phyloP scores from a whole-genome alignment of 2,113 vertebrate genomes.

The Rhinolophus sinicus region DNA sequence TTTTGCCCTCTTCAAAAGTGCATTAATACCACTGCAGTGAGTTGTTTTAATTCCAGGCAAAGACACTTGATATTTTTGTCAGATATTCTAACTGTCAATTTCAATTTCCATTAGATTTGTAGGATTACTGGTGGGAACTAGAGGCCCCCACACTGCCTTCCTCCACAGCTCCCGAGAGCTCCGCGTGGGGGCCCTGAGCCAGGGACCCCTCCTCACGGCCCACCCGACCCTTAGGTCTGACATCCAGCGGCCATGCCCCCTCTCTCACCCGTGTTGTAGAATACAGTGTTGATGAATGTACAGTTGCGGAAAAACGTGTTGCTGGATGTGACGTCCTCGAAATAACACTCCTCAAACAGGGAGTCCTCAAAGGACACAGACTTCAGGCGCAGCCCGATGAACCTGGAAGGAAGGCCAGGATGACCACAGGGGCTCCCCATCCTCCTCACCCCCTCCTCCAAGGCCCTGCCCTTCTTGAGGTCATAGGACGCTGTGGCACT shows the following conservation, averaged over 20 bases:
- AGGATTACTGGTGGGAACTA: neutral
- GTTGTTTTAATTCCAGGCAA: neutral
- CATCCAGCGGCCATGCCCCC: accelerated
- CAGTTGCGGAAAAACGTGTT: conserved; percentile 99
- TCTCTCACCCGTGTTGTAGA: conserved; percentile 96
- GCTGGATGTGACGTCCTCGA: conserved; percentile 97
- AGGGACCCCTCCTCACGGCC: neutral
- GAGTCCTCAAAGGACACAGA: conserved; percentile 97
- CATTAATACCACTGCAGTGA: neutral
- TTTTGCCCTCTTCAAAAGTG: neutral
- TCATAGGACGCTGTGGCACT: neutral
- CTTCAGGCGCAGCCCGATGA: conserved; percentile 95
- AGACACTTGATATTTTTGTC: neutral
- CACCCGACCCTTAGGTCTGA: neutral
- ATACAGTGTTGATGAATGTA: conserved; percentile 95
- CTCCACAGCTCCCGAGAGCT: neutral
- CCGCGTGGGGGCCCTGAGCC: neutral
- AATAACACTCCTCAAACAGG: conserved; percentile 97
- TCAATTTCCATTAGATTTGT: neutral
- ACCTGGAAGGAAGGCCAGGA: conserved; percentile 84
- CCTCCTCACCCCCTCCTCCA: neutral
- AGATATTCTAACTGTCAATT: neutral
- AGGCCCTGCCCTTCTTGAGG: neutral
- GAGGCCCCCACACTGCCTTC: neutral
- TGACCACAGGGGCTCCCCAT: neutral